These are phyloP conservation scores for Arctia plantaginis DNA, from an alignment of 2,888 invertebrate genomes.

Conservation along the genomic window DNA sequence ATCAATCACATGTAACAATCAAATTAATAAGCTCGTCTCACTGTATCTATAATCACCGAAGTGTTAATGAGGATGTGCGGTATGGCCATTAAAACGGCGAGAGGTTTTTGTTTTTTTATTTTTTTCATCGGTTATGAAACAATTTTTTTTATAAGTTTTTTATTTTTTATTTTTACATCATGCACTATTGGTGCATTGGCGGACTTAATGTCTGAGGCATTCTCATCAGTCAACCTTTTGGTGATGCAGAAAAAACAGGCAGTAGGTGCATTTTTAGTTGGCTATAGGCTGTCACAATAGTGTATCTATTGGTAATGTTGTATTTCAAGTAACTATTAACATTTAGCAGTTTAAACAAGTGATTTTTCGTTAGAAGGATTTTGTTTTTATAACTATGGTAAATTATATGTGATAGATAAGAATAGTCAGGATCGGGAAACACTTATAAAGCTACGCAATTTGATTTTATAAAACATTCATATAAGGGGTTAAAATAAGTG, in stretches of 20 bases:
- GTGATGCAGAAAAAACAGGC: too few relatives aligned
- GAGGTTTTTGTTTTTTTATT: background rate
- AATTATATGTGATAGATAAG: background rate
- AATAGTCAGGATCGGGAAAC: background rate
- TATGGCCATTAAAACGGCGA: conserved; percentile 26
- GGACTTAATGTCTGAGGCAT: too few relatives aligned
- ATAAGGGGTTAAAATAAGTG: background rate
- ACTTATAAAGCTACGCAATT: background rate
- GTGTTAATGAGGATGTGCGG: conserved; percentile 58
- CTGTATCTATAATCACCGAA: conserved; percentile 49
- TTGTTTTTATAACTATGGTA: background rate
- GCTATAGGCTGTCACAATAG: background rate
- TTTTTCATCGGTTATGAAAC: too few relatives aligned
- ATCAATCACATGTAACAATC: conserved; percentile 63
- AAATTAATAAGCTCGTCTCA: conserved; percentile 60
- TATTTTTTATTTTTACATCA: too few relatives aligned
- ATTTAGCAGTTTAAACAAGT: background rate
- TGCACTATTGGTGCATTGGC: too few relatives aligned
- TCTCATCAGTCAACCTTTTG: too few relatives aligned
- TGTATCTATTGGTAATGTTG: background rate
- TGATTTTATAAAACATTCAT: background rate
- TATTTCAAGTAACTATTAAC: background rate
- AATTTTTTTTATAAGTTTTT: too few relatives aligned
- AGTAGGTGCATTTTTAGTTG: too few relatives aligned
- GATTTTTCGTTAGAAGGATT: background rate